Percentiles rank a stretch among this genome's conserved stretches.
phyloP scores from a whole-genome alignment of 2,888 invertebrate genomes.

The Nymphalis polychloros region DNA sequence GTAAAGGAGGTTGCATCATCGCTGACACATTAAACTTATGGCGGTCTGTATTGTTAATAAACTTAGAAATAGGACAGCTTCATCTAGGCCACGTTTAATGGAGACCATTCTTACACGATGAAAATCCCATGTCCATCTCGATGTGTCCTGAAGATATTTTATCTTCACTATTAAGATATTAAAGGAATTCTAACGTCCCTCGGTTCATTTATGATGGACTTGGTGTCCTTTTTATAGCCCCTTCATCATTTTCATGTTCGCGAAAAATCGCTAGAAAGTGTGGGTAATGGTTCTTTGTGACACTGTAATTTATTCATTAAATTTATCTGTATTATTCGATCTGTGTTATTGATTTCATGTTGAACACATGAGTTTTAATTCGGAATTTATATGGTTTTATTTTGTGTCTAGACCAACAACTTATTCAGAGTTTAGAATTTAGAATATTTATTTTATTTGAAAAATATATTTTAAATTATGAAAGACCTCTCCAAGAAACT shows the following conservation, averaged over 20 bases:
- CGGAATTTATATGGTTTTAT: no score
- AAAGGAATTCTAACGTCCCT: constrained; percentile 56
- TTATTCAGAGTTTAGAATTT: no score
- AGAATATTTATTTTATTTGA: no score
- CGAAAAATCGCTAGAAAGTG: constrained; percentile 20
- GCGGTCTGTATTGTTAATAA: constrained; percentile 22
- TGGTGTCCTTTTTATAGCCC: constrained; percentile 54
- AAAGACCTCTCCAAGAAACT: no score
- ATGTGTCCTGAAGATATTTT: constrained; percentile 32
- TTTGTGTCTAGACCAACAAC: no score
- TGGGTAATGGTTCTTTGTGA: constrained; percentile 2
- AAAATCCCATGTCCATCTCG: constrained; percentile 31
- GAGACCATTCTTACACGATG: constrained; percentile 25
- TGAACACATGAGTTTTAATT: no score
- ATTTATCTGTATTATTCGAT: constrained; percentile 2
- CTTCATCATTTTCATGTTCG: constrained; percentile 39
- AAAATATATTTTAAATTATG: no score
- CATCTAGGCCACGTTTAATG: constrained; percentile 30
- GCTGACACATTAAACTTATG: constrained; percentile 26
- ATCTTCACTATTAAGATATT: constrained; percentile 55
- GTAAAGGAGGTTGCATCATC: constrained; percentile 14
- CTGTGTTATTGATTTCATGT: not conserved
- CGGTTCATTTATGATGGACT: constrained; percentile 41
- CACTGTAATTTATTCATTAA: constrained; percentile 16
- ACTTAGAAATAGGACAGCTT: constrained; percentile 17